These are phyloP conservation scores for Atractosteus spatula DNA, from an alignment of 2,113 vertebrate genomes.

Conservation along the genomic window DNA sequence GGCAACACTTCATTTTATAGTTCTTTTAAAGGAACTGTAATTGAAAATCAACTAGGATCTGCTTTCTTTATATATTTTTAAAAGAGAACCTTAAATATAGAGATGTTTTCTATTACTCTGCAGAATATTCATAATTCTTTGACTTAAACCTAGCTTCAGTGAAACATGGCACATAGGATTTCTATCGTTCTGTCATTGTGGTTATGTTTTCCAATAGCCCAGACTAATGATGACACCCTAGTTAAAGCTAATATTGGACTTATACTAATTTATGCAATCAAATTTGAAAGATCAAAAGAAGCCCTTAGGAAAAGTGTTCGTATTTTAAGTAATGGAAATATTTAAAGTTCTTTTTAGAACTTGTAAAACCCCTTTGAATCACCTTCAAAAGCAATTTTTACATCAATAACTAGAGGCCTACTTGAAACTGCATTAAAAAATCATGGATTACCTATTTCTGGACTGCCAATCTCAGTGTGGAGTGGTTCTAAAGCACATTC, in stretches of 20 bases:
- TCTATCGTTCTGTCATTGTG: neutral
- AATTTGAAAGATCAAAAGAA: neutral
- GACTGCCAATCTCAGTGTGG: neutral
- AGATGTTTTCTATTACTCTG: neutral
- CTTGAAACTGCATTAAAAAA: neutral
- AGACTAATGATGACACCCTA: neutral
- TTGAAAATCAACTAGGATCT: neutral
- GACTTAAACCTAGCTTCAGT: neutral
- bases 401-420: neutral
- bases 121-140: neutral
- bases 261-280: neutral
- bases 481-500: conserved; percentile 7
- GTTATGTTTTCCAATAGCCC: neutral
- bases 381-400: neutral
- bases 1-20: neutral
- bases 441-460: neutral
- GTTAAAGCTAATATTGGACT: neutral
- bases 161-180: neutral
- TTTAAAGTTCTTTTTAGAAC: neutral
- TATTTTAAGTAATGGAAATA: neutral
- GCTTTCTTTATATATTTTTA: neutral
- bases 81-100: neutral
- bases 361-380: neutral
- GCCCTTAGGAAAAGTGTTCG: neutral
- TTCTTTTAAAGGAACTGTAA: conserved; percentile 1